phyloP scores from a whole-genome alignment of 37 sponge, comb jelly and placozoan species.

The Geodia barretti region DNA sequence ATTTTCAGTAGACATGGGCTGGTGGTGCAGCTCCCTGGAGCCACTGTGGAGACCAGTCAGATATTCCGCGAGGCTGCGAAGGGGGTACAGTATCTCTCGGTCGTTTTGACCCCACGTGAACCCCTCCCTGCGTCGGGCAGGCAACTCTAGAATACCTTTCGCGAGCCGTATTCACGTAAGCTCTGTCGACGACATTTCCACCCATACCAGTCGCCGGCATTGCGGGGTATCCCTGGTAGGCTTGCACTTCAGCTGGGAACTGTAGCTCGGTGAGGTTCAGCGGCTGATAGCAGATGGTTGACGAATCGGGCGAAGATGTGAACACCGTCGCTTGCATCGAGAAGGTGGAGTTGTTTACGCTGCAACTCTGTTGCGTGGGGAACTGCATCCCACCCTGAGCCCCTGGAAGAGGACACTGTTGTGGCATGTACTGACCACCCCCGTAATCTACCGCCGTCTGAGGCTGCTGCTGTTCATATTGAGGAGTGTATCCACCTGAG shows the following conservation, averaged over 20 bases:
- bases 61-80: no score
- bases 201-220: no score
- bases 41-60: constrained; percentile 43
- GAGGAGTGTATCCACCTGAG: neutral
- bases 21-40: constrained; percentile 39
- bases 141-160: neutral
- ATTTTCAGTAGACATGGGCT: constrained; percentile 35
- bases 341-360: neutral
- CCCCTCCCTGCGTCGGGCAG: neutral
- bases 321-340: neutral
- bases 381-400: neutral
- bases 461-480: neutral
- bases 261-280: neutral
- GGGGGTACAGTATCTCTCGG: neutral
- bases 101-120: neutral
- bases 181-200: neutral
- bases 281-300: neutral
- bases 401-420: neutral
- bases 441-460: neutral
- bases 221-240: neutral
- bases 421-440: neutral
- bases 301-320: neutral
- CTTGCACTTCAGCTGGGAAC: neutral
- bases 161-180: neutral
- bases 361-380: neutral